Evolutionary conservation across 2,113 vertebrate species (phyloP), one percentile per base, ranked within the genome.

Genomic region (Sebastes schlegelii): DNA sequence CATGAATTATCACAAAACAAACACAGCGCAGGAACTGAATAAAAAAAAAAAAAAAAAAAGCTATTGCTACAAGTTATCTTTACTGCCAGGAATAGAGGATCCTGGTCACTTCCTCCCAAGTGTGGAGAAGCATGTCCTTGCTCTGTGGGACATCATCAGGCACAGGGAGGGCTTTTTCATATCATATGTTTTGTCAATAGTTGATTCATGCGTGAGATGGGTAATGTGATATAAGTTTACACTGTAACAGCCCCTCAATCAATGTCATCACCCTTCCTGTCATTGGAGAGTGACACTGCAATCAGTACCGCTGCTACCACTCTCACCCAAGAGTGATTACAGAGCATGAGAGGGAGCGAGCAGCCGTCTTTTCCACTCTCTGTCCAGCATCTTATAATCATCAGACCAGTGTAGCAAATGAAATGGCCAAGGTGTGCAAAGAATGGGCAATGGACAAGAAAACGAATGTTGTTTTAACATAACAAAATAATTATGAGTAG

Each of bases 1-100:
- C 72, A 82, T 85, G 85, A 90, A 74, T 84, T 85, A 83, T 67
- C 81, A 65, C 64, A 83, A 71, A 77, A 76, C 68, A 84, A 87
- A 81, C 49, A 54, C 48, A 48, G 73, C 42, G 9, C 52, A 65
- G 34, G 67, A 65, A 43, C 8, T 42, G 76, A 87, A 84, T 60
- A 5, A 43, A 62, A 16, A 34, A 8, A 3, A 80, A n/a, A n/a
- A n/a, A n/a, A n/a, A 66, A 67, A 63, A 84, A 51, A 63, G 16
- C 6, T 64, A 57, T 63, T 1, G n/a, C 9, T 1, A 16, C n/a
- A 80, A 52, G 16, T 42, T 48, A 43, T 48, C 43, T 23, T 40
- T 45, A 26, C 46, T 71, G 61, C 55, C 77, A 73, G 63, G 10
- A 80, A 80, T 6, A 45, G 5, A 76, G 13, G 42, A 43, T 52